Conservation (phyloP, 1,140 invertebrate genomes). For the Xylocopa sonorina region DNA sequence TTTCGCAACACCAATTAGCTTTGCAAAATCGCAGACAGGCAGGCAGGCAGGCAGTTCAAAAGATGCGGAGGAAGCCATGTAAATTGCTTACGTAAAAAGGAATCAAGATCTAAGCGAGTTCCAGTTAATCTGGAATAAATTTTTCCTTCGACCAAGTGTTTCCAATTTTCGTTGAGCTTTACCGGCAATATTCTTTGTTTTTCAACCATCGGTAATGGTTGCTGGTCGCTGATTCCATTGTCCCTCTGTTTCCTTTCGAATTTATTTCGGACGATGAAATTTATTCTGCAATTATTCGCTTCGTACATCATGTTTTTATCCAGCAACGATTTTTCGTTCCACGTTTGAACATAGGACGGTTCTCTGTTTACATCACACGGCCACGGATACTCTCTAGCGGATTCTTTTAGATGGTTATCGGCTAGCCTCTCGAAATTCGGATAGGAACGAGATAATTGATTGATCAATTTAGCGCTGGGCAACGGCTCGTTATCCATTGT, state of each 20-base stretch:
- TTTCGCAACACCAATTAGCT: slow-evolving; percentile 8
- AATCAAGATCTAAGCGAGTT: not conserved
- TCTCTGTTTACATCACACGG: not conserved
- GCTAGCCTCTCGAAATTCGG: not conserved
- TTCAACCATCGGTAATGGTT: not conserved
- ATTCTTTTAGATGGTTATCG: too few relatives aligned
- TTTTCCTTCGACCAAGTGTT: not conserved
- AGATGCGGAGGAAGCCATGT: not conserved
- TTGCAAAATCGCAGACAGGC: too few relatives aligned
- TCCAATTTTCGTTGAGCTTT: not conserved
- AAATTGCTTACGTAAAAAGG: slow-evolving; percentile 34
- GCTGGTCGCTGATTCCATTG: too few relatives aligned
- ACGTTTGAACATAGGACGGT: too few relatives aligned
- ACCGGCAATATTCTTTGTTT: not conserved
- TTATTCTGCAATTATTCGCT: not conserved
- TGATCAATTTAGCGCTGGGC: not conserved
- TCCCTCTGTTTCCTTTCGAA: not conserved
- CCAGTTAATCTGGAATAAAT: not conserved
- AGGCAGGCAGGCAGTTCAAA: slow-evolving; percentile 19
- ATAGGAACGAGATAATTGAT: not conserved
- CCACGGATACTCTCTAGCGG: not conserved
- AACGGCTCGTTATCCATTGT: not conserved
- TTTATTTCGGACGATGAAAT: not conserved
- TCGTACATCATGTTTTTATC: not conserved
- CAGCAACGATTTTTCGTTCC: not conserved